Conservation (phyloP, 2,888 invertebrate species). For the Nomada ruficornis region DNA sequence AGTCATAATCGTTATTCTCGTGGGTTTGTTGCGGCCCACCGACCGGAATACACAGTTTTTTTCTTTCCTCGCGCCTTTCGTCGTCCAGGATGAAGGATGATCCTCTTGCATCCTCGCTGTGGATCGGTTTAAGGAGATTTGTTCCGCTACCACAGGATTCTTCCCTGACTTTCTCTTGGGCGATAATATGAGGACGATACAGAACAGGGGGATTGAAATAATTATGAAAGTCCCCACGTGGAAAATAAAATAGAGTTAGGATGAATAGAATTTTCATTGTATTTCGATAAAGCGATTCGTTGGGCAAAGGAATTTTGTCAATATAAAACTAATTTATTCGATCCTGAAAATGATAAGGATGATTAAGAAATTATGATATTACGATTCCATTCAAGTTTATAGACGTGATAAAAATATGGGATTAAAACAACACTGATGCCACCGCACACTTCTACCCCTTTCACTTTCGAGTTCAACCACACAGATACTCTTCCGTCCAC, state of each 20-base stretch:
- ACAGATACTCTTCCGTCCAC: too few relatives aligned
- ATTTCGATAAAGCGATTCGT: neutral
- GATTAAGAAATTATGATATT: too few relatives aligned
- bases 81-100: neutral
- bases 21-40: slow-evolving; percentile 48
- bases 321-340: too few relatives aligned
- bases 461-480: too few relatives aligned
- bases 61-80: slow-evolving; percentile 12
- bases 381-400: too few relatives aligned
- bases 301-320: too few relatives aligned
- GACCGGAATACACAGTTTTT: slow-evolving; percentile 42
- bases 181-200: neutral
- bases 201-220: neutral
- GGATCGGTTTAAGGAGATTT: neutral
- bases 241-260: too few relatives aligned
- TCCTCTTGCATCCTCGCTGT: neutral
- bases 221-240: neutral
- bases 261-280: too few relatives aligned
- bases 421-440: too few relatives aligned
- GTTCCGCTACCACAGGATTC: neutral
- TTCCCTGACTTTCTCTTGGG: neutral
- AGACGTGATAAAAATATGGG: too few relatives aligned
- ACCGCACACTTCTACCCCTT: too few relatives aligned
- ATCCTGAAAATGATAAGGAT: too few relatives aligned
- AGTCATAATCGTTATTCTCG: slow-evolving; percentile 71